A percentile compares a stretch with the other conserved stretches of the same genome.
phyloP scores from a whole-genome alignment of 1,140 invertebrate genomes.

The Ptiloglossa arizonensis region DNA sequence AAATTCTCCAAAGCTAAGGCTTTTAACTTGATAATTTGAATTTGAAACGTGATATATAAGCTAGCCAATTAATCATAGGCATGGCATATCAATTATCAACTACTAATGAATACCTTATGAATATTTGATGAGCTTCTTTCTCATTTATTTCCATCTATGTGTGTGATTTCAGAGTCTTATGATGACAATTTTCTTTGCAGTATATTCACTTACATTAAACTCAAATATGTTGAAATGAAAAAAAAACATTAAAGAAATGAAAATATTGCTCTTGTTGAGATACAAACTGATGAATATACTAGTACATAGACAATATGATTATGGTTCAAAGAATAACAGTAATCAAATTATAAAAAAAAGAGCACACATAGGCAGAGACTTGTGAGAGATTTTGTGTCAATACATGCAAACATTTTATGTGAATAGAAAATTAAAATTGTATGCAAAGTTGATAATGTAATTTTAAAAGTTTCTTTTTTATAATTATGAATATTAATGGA shows the following conservation, averaged over 20 bases:
- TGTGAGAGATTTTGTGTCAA: constrained; percentile 28
- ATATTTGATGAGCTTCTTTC: constrained; percentile 43
- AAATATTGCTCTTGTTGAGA: constrained; percentile 33
- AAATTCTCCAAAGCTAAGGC: constrained; percentile 52
- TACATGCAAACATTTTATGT: constrained; percentile 41
- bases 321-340: constrained; percentile 28
- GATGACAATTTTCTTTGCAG: constrained; percentile 14
- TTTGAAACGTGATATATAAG: constrained; percentile 52
- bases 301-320: constrained; percentile 42
- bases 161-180: constrained; percentile 45
- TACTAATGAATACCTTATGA: constrained; percentile 48
- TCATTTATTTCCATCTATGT: constrained; percentile 54
- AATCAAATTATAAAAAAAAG: constrained; percentile 33
- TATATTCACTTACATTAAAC: constrained; percentile 25
- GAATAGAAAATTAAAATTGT: constrained; percentile 47
- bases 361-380: constrained; percentile 33
- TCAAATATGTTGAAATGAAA: constrained; percentile 20
- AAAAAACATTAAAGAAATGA: constrained; percentile 6
- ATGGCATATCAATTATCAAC: constrained; percentile 53
- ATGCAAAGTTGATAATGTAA: constrained; percentile 40
- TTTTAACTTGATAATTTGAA: constrained; percentile 46
- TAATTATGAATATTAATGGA: constrained; percentile 23
- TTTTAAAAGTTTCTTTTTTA: constrained; percentile 30
- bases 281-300: constrained; percentile 49
- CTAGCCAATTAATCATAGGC: constrained; percentile 50